Conservation (phyloP, 2,113 vertebrate species). For the Dolichotis patagonum region DNA sequence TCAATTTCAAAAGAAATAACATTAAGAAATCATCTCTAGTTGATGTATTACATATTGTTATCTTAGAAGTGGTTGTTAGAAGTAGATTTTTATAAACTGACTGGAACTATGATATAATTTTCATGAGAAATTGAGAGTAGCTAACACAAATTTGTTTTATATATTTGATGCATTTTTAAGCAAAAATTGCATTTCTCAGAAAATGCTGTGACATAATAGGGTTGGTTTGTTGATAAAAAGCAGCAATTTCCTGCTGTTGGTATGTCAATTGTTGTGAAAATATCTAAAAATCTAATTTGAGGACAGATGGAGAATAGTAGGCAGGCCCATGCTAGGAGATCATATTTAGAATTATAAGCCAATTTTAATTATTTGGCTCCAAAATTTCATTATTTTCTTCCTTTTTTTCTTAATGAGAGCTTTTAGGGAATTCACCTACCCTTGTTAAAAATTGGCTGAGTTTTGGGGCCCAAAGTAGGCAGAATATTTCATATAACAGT, state of each 20-base stretch:
- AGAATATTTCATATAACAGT: slow-evolving; percentile 32
- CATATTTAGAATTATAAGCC: neutral
- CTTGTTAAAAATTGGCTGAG: neutral
- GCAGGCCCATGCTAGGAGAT: neutral
- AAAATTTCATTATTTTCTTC: neutral
- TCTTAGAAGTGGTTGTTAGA: neutral
- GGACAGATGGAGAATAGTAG: neutral
- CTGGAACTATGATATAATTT: neutral
- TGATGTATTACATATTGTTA: too few species aligned
- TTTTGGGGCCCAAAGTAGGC: neutral
- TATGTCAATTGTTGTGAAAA: neutral
- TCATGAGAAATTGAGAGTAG: neutral
- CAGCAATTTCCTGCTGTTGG: neutral
- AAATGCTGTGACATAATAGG: neutral
- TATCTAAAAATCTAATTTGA: neutral
- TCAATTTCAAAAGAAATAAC: too few species aligned
- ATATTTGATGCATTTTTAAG: neutral
- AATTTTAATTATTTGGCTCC: neutral
- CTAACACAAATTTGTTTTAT: neutral
- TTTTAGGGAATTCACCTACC: neutral
- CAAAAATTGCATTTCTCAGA: neutral
- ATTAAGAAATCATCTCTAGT: too few species aligned
- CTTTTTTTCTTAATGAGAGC: neutral
- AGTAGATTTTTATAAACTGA: neutral
- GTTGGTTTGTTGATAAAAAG: slow-evolving; percentile 51